phyloP scores from a whole-genome alignment of 2,888 invertebrate species.

The Ariolimax columbianus region DNA sequence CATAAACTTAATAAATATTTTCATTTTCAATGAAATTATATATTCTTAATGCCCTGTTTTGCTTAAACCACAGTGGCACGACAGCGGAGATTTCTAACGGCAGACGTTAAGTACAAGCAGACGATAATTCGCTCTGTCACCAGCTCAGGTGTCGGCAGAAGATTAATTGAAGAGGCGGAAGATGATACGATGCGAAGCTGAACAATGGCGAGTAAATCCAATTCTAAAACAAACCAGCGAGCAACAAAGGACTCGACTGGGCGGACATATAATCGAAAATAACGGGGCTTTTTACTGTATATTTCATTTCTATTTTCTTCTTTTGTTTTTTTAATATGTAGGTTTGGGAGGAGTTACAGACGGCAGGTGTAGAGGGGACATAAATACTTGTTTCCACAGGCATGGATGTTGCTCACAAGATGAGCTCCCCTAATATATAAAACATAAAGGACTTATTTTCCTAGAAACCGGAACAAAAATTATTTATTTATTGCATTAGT shows the following conservation, averaged over 20 bases:
- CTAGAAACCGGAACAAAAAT: too few relatives aligned
- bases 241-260: neutral
- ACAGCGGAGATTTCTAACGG: neutral
- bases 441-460: too few relatives aligned
- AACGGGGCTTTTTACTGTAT: neutral
- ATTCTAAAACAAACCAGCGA: neutral
- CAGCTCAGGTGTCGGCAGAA: neutral
- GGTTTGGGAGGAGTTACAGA: neutral
- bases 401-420: neutral
- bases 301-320: neutral
- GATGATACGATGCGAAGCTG: neutral
- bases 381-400: neutral
- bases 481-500: too few relatives aligned
- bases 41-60: neutral
- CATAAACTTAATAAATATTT: too few relatives aligned
- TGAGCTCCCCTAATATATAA: neutral
- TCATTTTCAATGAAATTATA: neutral
- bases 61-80: neutral
- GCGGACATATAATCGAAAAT: neutral
- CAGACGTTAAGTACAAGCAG: neutral
- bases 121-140: neutral
- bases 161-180: neutral
- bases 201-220: conserved; percentile 2
- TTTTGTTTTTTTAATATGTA: neutral
- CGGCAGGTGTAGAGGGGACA: neutral